These are phyloP conservation scores for Epirrita christyi DNA, from an alignment of 2,888 invertebrate genomes.

Conservation along the genomic window DNA sequence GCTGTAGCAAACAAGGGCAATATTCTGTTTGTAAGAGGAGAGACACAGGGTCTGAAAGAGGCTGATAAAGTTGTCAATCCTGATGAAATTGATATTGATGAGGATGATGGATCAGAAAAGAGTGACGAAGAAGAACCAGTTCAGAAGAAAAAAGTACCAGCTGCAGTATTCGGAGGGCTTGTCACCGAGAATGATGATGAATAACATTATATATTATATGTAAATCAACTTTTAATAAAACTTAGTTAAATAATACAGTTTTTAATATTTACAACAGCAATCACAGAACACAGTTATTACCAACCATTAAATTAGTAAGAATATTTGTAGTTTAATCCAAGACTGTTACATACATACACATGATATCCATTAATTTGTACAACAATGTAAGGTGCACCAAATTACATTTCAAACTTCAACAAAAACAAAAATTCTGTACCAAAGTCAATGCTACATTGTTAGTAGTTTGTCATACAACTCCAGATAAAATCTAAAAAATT, in stretches of 20 bases:
- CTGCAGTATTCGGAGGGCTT: slow-evolving; percentile 96
- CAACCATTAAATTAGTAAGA: slow-evolving; percentile 36
- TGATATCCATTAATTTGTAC: slow-evolving; percentile 9
- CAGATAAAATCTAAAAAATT: slow-evolving; percentile 8
- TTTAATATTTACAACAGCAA: slow-evolving; percentile 70
- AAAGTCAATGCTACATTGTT: slow-evolving; percentile 13
- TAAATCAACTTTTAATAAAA: slow-evolving; percentile 66
- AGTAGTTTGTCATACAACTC: slow-evolving; percentile 14
- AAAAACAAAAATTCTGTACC: slow-evolving; percentile 21
- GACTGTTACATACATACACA: slow-evolving; percentile 20
- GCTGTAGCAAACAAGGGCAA: slow-evolving; percentile 83
- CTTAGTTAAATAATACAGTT: slow-evolving; percentile 64
- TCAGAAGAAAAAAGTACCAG: slow-evolving; percentile 93
- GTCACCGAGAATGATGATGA: slow-evolving; percentile 57
- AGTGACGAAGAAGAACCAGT: slow-evolving; percentile 87
- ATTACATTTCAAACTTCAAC: slow-evolving; percentile 14
- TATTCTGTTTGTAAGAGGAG: slow-evolving; percentile 94
- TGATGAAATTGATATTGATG: slow-evolving; percentile 94
- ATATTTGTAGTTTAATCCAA: slow-evolving; percentile 18
- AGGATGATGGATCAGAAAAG: slow-evolving; percentile 85
- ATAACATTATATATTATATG: slow-evolving; percentile 36
- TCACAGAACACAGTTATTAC: slow-evolving; percentile 64
- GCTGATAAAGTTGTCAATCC: slow-evolving; percentile 91
- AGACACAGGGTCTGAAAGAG: slow-evolving; percentile 90
- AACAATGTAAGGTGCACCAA: slow-evolving; percentile 13